Base-by-base conservation (phyloP, 2,797 vertebrate genomes). In the Serranus cabrilla region DNA sequence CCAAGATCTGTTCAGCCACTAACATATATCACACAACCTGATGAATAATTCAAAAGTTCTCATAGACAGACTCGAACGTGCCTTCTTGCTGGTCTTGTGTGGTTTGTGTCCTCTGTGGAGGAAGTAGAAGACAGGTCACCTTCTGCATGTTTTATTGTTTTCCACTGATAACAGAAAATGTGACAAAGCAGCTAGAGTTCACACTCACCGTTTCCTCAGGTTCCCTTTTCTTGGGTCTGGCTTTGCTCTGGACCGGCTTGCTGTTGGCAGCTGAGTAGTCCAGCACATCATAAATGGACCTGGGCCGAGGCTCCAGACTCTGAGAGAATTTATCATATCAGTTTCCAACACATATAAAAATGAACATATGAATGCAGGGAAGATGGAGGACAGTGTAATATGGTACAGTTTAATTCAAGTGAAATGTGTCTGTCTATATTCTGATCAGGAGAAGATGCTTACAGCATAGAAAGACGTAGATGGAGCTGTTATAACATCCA, bases 241-340 rank as follows among this genome's bases (percentile, higher is more conserved):
- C 46, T 72, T 77, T 68, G 3, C 13, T 51, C 60, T 75, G 39
- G 10, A 78, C 27, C 1, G 74, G 55, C 14, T 80, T 40, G 60
- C 10, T 21, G 9, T 20, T 79, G 23, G 49, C 64, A 71, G 59
- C 69, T 25, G 87, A 83, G 57, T 2, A 71, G 56, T 93, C 81
- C 74, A 96, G 46, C 27, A 87, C 92, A 10, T 92, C 93, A 83
- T 96, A 96, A 83, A 95, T 82, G 13, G 94, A 95, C 40, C 71
- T 52, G 31, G 93, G 64, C 14, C 83, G 88, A 77, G 80, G 1
- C 34, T 92, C 86, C 1, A 95, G 90, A 60, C 84, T 88, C 95
- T 96, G 76, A 62, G 39, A 86, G 8, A 82, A 78, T 37, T 39
- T 31, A 10, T 63, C 50, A 58, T 14, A 20, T 78, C 20, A 79